These are phyloP conservation scores for Sturmia bella DNA, from an alignment of 2,888 invertebrate species.

Conservation along the genomic window DNA sequence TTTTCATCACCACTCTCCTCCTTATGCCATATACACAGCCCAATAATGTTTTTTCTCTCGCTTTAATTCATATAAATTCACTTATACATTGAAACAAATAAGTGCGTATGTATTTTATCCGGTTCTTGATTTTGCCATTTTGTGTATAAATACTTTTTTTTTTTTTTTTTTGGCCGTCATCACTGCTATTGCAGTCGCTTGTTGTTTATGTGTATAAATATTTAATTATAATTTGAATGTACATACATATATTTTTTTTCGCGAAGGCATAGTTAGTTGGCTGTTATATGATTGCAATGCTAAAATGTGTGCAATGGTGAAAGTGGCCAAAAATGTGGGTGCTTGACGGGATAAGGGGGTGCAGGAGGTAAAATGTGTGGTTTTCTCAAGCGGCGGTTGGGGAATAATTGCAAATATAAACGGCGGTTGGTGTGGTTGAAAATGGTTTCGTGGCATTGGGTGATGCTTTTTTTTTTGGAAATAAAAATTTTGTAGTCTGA, in stretches of 20 bases:
- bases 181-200: slow-evolving; percentile 47
- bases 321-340: background rate
- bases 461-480: background rate
- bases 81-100: slow-evolving; percentile 17
- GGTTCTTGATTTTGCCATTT: slow-evolving; percentile 28
- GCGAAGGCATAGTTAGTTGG: slow-evolving; percentile 37
- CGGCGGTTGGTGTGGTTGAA: slow-evolving; percentile 20
- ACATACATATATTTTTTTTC: too few species aligned
- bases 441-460: slow-evolving; percentile 34
- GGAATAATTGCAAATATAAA: slow-evolving; percentile 29
- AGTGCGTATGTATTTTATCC: slow-evolving; percentile 13
- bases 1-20: background rate
- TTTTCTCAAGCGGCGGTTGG: slow-evolving; percentile 44
- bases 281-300: slow-evolving; percentile 47
- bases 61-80: slow-evolving; percentile 31
- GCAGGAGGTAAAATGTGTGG: slow-evolving; percentile 12
- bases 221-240: slow-evolving; percentile 70
- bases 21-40: background rate
- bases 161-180: slow-evolving; percentile 43
- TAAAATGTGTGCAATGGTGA: background rate
- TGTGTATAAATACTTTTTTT: slow-evolving; percentile 14
- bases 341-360: too few species aligned
- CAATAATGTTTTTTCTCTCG: slow-evolving; percentile 34
- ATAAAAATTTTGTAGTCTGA: slow-evolving; percentile 12
- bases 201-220: slow-evolving; percentile 67